Conservation (phyloP, 2,113 vertebrate species). For the Salvator merianae region DNA sequence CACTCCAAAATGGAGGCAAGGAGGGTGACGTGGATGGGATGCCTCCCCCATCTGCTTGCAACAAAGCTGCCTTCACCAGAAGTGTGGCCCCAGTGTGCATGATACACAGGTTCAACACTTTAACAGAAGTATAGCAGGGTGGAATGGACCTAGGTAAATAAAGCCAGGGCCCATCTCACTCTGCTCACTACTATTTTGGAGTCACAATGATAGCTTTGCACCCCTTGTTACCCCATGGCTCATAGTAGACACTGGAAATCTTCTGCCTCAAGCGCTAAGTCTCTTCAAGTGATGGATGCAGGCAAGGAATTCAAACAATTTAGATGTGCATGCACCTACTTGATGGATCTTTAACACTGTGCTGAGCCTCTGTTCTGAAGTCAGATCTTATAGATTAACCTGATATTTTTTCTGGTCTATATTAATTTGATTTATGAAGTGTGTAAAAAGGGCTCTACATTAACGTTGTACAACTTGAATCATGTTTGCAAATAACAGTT, state of each 20-base stretch:
- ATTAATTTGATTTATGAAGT: slow-evolving; percentile 20
- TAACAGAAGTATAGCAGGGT: not conserved
- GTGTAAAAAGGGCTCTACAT: not conserved
- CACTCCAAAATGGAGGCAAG: no score
- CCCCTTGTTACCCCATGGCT: not conserved
- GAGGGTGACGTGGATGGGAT: no score
- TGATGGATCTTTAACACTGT: not conserved
- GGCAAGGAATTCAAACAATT: not conserved
- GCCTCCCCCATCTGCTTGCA: no score
- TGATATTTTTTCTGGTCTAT: not conserved
- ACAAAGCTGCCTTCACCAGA: no score
- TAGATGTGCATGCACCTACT: not conserved
- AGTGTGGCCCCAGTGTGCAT: no score
- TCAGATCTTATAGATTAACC: not conserved
- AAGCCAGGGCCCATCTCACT: not conserved
- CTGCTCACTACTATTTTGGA: not conserved
- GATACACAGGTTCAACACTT: no score
- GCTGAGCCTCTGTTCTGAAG: not conserved
- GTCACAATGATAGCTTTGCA: not conserved
- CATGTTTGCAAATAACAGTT: slow-evolving; percentile 2
- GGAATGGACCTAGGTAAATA: not conserved
- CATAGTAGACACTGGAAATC: not conserved
- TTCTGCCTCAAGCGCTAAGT: not conserved
- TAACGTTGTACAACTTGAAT: not conserved
- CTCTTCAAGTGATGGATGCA: slow-evolving; percentile 10